Conservation (phyloP, 2,888 invertebrate species). For the Aspidapion aeneum region DNA sequence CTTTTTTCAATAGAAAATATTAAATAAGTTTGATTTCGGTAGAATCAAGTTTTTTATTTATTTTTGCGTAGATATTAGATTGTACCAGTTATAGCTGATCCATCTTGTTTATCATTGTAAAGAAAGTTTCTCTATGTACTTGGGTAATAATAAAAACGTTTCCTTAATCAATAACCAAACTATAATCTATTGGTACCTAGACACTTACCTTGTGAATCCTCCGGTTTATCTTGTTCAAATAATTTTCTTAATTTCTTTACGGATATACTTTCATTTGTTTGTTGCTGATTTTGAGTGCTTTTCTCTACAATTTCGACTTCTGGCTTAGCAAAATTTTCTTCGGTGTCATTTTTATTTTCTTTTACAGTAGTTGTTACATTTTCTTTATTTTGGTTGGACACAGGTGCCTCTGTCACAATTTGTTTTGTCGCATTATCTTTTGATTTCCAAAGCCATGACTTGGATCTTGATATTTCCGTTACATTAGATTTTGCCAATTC, state of each 20-base stretch:
- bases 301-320: not conserved
- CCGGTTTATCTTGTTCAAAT: constrained; percentile 24
- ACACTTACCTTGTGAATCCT: no score
- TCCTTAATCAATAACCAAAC: no score
- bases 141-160: no score
- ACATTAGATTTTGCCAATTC: not conserved
- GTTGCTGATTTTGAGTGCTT: not conserved
- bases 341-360: constrained; percentile 12
- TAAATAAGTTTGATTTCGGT: no score
- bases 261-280: constrained; percentile 15
- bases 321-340: constrained; percentile 5
- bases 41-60: no score
- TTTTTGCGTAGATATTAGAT: no score
- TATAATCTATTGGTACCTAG: no score
- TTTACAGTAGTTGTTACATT: constrained; percentile 2
- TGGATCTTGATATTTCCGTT: not conserved
- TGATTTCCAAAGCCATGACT: not conserved
- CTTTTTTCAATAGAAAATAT: no score
- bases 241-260: constrained; percentile 24
- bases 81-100: no score
- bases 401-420: not conserved
- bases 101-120: no score
- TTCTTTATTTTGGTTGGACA: not conserved
- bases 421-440: not conserved
- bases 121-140: no score